Percentiles rank a stretch among this genome's conserved stretches.
Evolutionary conservation across 2,797 vertebrate species (phyloP).

Genomic region (Chaunax sp.): DNA sequence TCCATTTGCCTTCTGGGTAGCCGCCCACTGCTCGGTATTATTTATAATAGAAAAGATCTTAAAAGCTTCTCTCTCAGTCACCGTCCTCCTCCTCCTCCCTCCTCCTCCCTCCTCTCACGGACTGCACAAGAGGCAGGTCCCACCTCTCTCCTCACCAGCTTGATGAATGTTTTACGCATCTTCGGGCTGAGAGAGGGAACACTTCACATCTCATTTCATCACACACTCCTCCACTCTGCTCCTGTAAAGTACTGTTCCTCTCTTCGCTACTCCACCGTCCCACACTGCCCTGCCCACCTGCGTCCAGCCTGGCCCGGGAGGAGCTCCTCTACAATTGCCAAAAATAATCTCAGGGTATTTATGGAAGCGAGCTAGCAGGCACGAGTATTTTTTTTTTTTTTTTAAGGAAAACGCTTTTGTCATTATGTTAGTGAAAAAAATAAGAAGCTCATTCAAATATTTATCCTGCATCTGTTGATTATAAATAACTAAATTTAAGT

Average conservation of each 20-base stretch:
- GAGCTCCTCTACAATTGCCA: conserved; percentile 39
- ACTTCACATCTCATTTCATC: conserved; percentile 85
- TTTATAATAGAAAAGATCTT: conserved; percentile 62
- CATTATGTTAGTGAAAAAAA: neutral
- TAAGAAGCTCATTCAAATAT: neutral
- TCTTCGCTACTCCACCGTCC: conserved; percentile 1
- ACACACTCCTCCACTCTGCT: conserved; percentile 58
- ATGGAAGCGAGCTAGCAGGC: conserved; percentile 36
- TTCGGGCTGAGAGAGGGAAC: conserved; percentile 69
- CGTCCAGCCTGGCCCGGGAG: conserved; percentile 32
- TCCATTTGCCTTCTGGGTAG: conserved; percentile 31
- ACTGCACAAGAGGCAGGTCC: conserved; percentile 34
- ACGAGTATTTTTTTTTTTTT: too few species aligned
- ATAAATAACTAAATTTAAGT: neutral
- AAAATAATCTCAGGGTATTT: conserved; percentile 76
- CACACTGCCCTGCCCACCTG: conserved; percentile 56
- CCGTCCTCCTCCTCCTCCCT: conserved; percentile 13
- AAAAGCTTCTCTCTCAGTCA: conserved; percentile 41
- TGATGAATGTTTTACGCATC: conserved; percentile 83
- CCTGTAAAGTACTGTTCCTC: conserved; percentile 51
- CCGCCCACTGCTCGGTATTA: conserved; percentile 32
- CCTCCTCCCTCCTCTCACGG: conserved; percentile 16
- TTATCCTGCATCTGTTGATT: neutral
- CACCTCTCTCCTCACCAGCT: conserved; percentile 49
- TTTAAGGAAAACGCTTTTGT: neutral